Evolutionary conservation across 2,797 vertebrate genomes (phyloP).

Genomic region (Otolemur crassicaudatus): DNA sequence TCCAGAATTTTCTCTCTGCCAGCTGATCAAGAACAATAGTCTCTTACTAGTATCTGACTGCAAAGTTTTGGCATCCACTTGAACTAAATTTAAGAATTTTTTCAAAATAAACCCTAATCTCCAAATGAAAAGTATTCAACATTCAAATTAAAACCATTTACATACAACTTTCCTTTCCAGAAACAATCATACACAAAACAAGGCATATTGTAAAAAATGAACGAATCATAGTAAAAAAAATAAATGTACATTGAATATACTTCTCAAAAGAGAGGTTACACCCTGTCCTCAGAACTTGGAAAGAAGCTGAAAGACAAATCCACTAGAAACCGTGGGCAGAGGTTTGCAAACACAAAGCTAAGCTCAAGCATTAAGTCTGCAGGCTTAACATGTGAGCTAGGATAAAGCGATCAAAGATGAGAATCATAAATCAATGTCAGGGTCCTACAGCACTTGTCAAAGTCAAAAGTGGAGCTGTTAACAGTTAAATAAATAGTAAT

Average conservation of each 20-base stretch:
- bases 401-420: not conserved
- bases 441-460: not conserved
- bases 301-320: not conserved
- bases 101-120: constrained; percentile 39
- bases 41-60: constrained; percentile 4
- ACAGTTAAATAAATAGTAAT: constrained; percentile 12
- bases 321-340: not conserved
- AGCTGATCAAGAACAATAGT: not conserved
- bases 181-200: constrained; percentile 2
- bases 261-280: not conserved
- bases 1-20: constrained; percentile 41
- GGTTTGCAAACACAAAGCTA: constrained; percentile 7
- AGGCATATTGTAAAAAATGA: constrained; percentile 33
- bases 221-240: not conserved
- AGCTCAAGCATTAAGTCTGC: not conserved
- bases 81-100: constrained; percentile 2
- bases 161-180: constrained; percentile 12
- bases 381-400: not conserved
- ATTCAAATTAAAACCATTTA: constrained; percentile 53
- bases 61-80: not conserved
- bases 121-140: not conserved
- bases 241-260: not conserved
- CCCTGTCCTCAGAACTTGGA: not conserved
- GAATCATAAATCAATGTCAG: not conserved
- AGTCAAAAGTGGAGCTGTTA: not conserved